phyloP scores from a whole-genome alignment of 64 coral and sea anemone species.

The Montipora capricornis region DNA sequence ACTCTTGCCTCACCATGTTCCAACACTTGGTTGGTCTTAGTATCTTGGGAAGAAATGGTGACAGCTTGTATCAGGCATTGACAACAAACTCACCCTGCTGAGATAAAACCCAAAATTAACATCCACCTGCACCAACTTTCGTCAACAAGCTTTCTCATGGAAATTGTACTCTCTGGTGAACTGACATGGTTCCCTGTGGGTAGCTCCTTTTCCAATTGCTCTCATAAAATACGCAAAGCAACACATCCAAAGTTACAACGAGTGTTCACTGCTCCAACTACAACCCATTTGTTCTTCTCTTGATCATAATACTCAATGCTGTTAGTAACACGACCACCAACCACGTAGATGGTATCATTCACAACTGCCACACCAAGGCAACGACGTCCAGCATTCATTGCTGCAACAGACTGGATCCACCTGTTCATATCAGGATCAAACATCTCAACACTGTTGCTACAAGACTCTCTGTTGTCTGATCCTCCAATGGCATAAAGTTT shows the following conservation, averaged over 20 bases:
- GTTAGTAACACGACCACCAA: slow-evolving; percentile 95
- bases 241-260: slow-evolving; percentile 99
- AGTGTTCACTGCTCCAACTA: slow-evolving; percentile 95
- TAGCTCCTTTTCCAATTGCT: background rate
- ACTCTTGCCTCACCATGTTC: no score
- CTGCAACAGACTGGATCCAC: slow-evolving; percentile 90
- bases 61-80: background rate
- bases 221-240: slow-evolving; percentile 81
- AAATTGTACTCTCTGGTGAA: background rate
- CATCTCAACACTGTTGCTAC: slow-evolving; percentile 94
- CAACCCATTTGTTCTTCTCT: slow-evolving; percentile 86
- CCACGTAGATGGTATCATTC: slow-evolving; percentile 97
- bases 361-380: slow-evolving; percentile 98
- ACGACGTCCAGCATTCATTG: slow-evolving; percentile 94
- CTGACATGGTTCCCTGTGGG: no score
- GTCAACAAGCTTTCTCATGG: background rate
- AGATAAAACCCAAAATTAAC: background rate
- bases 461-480: slow-evolving; percentile 92
- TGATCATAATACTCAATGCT: slow-evolving; percentile 97
- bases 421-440: slow-evolving; percentile 72
- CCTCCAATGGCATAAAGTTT: slow-evolving; percentile 95
- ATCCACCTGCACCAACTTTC: background rate
- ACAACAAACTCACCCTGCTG: background rate
- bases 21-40: background rate
- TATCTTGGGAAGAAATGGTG: background rate